A percentile compares a stretch with the other conserved stretches of the same genome.
Conservation (phyloP, 2,888 invertebrate genomes). For the Acrobasis suavella region DNA sequence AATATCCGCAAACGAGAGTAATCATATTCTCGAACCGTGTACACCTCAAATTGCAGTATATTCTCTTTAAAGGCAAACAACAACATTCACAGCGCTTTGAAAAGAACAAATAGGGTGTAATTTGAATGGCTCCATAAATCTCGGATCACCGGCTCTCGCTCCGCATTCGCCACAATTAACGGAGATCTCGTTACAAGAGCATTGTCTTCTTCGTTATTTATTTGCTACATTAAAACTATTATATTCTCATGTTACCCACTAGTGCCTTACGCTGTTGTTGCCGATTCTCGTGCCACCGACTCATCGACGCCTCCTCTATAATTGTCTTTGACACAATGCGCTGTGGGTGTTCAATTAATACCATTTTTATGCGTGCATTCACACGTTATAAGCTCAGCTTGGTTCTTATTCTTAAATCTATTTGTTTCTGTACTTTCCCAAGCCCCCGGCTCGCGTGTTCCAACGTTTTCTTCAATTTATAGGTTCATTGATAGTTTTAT, state of each 20-base stretch:
- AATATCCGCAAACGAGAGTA: slow-evolving; percentile 15
- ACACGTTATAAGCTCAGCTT: slow-evolving; percentile 56
- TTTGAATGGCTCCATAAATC: slow-evolving; percentile 75
- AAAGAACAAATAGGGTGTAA: slow-evolving; percentile 67
- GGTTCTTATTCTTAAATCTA: slow-evolving; percentile 52
- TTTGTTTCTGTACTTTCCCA: slow-evolving; percentile 61
- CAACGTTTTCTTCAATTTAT: slow-evolving; percentile 63
- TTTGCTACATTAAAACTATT: slow-evolving; percentile 76
- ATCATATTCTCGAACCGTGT: slow-evolving; percentile 17
- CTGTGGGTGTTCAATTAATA: slow-evolving; percentile 63
- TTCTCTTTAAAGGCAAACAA: slow-evolving; percentile 39
- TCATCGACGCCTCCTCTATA: slow-evolving; percentile 62
- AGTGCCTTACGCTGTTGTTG: slow-evolving; percentile 49
- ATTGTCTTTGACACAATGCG: slow-evolving; percentile 60
- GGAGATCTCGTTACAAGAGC: slow-evolving; percentile 73
- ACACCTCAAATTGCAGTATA: slow-evolving; percentile 21
- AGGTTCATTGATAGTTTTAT: slow-evolving; percentile 66
- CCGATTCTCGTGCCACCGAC: slow-evolving; percentile 66
- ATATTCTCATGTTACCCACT: slow-evolving; percentile 64
- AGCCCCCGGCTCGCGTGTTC: slow-evolving; percentile 54
- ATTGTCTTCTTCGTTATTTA: slow-evolving; percentile 80
- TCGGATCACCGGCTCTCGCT: slow-evolving; percentile 54
- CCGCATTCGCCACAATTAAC: slow-evolving; percentile 74
- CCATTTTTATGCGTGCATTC: slow-evolving; percentile 65
- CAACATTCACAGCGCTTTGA: slow-evolving; percentile 42